phyloP scores from a whole-genome alignment of 2,113 vertebrate genomes.

The Urocolius indicus region DNA sequence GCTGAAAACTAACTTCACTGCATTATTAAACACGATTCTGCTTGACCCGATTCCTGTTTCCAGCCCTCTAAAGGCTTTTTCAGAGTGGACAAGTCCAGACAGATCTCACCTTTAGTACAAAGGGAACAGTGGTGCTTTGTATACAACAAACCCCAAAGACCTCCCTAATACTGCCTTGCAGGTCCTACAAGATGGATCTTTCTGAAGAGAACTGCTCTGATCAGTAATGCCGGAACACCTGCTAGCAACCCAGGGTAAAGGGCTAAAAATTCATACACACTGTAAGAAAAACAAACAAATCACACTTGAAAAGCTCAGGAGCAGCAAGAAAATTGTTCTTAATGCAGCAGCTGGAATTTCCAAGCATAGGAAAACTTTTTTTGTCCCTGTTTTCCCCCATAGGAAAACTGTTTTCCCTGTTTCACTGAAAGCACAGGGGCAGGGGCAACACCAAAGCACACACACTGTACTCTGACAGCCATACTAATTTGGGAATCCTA shows the following conservation, averaged over 20 bases:
- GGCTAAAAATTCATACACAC: neutral
- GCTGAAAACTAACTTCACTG: neutral
- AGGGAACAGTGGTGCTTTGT: slow-evolving; percentile 17
- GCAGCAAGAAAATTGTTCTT: neutral
- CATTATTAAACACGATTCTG: neutral
- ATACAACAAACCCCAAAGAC: neutral
- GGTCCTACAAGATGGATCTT: neutral
- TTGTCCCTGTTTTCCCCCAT: neutral
- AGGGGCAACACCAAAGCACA: neutral
- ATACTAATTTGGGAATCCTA: neutral
- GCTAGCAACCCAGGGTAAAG: neutral
- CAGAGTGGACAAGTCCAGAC: slow-evolving; percentile 22
- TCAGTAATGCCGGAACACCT: neutral
- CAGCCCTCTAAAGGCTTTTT: slow-evolving; percentile 3
- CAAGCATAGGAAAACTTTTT: neutral
- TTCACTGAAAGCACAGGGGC: slow-evolving; percentile 4
- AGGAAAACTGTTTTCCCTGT: neutral
- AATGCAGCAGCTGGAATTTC: neutral
- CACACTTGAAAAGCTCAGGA: neutral
- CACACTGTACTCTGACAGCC: neutral
- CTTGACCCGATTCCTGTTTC: neutral
- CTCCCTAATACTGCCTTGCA: neutral
- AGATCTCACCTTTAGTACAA: neutral
- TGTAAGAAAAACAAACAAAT: neutral
- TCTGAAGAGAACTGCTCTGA: neutral